These are phyloP conservation scores for Myopa tessellatipennis DNA, from an alignment of 2,888 invertebrate species.

Conservation along the genomic window DNA sequence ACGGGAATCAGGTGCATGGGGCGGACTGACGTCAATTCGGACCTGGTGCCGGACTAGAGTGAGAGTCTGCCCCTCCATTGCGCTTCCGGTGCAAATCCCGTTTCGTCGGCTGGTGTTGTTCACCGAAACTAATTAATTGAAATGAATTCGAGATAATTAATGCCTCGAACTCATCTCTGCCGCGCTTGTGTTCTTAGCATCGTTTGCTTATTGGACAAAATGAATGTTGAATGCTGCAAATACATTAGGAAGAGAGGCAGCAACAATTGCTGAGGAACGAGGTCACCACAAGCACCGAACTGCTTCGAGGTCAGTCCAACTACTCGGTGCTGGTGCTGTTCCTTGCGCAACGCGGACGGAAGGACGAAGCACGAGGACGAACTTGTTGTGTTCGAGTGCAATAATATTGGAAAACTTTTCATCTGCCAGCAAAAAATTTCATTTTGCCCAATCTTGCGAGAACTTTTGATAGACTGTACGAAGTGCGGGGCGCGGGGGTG, in stretches of 20 bases:
- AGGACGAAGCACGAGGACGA: not conserved
- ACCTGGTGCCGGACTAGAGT: too few relatives aligned
- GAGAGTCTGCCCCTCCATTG: too few relatives aligned
- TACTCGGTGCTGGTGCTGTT: not conserved
- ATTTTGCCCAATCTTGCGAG: not conserved
- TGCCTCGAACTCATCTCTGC: not conserved
- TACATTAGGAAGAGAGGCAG: not conserved
- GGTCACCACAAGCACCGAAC: not conserved
- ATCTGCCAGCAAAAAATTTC: not conserved
- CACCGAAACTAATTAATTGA: not conserved
- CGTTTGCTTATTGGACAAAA: not conserved
- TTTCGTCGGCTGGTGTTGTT: not conserved
- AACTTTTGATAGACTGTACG: not conserved
- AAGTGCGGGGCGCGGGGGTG: not conserved
- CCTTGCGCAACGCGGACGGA: not conserved
- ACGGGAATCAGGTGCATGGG: too few relatives aligned
- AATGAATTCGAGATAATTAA: conserved; percentile 5
- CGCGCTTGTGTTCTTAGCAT: not conserved
- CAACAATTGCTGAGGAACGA: not conserved
- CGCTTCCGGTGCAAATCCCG: too few relatives aligned
- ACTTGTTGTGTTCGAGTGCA: conserved; percentile 1
- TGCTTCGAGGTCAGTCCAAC: not conserved
- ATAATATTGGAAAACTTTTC: conserved; percentile 1
- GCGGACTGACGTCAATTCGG: too few relatives aligned
- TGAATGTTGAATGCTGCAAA: not conserved